Percentiles rank a stretch among this genome's conserved stretches.
Conservation (phyloP, 2,888 invertebrate species). For the Choristoneura rosaceana region DNA sequence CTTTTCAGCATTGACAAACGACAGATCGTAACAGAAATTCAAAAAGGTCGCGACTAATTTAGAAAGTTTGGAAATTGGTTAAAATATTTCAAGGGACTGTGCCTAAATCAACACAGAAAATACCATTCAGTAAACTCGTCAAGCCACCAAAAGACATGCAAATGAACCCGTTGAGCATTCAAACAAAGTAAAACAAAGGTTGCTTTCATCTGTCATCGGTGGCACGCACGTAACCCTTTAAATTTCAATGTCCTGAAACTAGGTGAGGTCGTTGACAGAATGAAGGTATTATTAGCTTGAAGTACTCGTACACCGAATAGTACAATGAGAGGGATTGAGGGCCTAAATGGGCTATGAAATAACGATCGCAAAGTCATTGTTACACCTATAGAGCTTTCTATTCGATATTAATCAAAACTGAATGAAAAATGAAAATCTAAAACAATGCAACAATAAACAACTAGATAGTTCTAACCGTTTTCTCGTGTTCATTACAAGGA, state of each 20-base stretch:
- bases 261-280: slow-evolving; percentile 46
- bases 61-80: slow-evolving; percentile 26
- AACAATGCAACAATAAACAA: slow-evolving; percentile 50
- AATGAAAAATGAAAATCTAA: slow-evolving; percentile 43
- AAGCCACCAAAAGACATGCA: slow-evolving; percentile 38
- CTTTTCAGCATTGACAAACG: slow-evolving; percentile 4
- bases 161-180: slow-evolving; percentile 32
- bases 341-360: too few species aligned
- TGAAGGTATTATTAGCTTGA: slow-evolving; percentile 22
- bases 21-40: slow-evolving; percentile 10
- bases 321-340: not conserved
- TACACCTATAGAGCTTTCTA: too few species aligned
- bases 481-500: slow-evolving; percentile 64
- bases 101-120: slow-evolving; percentile 37
- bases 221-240: slow-evolving; percentile 39
- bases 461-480: slow-evolving; percentile 51
- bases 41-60: slow-evolving; percentile 32
- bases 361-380: too few species aligned
- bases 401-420: not conserved
- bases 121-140: slow-evolving; percentile 37
- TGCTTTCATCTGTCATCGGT: slow-evolving; percentile 44
- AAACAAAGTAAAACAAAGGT: slow-evolving; percentile 42
- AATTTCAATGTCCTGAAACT: slow-evolving; percentile 43
- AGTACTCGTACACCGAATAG: not conserved
- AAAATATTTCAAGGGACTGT: slow-evolving; percentile 21